Percentiles rank a stretch among this genome's conserved stretches.
Evolutionary conservation across 2,113 vertebrate genomes (phyloP).

Genomic region (Pedetes capensis): DNA sequence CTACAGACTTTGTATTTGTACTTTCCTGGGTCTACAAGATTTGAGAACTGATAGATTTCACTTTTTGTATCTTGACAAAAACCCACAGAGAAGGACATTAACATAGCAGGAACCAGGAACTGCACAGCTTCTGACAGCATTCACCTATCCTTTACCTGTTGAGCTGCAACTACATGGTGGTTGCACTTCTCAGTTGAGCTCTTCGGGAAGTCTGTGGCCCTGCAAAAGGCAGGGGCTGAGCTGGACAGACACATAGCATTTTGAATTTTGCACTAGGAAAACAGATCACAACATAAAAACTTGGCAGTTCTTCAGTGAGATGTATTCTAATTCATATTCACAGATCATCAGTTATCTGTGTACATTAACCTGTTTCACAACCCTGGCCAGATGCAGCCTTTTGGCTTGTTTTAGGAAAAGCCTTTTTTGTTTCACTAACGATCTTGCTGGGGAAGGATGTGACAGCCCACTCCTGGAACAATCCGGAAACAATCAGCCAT

Average conservation of each 20-base stretch:
- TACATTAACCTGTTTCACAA: background rate
- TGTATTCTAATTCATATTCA: background rate
- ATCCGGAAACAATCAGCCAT: too few relatives aligned
- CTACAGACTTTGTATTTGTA: constrained; percentile 26
- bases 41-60: background rate
- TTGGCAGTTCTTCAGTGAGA: background rate
- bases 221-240: background rate
- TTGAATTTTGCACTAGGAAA: constrained; percentile 4
- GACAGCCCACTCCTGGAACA: too few relatives aligned
- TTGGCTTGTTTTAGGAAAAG: constrained; percentile 28
- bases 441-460: too few relatives aligned
- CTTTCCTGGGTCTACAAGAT: background rate
- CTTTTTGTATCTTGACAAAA: constrained; percentile 23
- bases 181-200: background rate
- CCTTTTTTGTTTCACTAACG: background rate
- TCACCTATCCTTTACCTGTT: background rate
- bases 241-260: background rate
- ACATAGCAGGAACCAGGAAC: background rate
- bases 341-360: background rate
- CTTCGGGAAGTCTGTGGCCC: background rate
- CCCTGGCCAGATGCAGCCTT: background rate
- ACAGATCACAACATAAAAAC: background rate
- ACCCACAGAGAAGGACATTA: background rate
- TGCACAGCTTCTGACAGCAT: background rate
- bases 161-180: background rate